phyloP scores from a whole-genome alignment of 2,797 vertebrate species.

The Eospalax fontanierii region DNA sequence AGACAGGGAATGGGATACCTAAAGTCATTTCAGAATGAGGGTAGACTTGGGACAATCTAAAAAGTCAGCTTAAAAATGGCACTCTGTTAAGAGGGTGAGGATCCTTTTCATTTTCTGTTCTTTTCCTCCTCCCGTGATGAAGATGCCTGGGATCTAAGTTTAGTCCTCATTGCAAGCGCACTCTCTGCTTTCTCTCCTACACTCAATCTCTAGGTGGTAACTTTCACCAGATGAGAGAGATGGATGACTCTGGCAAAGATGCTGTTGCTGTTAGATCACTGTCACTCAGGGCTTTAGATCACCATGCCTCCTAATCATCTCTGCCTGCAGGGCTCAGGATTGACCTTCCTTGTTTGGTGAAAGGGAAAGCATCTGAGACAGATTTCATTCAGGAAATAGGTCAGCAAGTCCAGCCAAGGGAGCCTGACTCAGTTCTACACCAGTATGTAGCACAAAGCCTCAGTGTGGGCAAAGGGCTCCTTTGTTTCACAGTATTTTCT shows the following conservation, averaged over 20 bases:
- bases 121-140: background rate
- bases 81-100: background rate
- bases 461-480: background rate
- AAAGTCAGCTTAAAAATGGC: background rate
- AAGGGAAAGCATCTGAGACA: background rate
- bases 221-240: background rate
- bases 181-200: background rate
- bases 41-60: background rate
- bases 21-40: slow-evolving; percentile 22
- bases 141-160: background rate
- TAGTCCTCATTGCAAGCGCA: background rate
- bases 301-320: background rate
- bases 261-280: background rate
- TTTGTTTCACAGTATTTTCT: slow-evolving; percentile 19
- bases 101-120: background rate
- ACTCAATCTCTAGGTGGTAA: background rate
- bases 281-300: background rate
- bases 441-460: background rate
- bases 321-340: background rate
- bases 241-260: background rate
- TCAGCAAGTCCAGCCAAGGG: background rate
- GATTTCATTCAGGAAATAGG: background rate
- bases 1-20: background rate
- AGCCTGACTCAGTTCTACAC: background rate
- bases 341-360: background rate